Evolutionary conservation across 2,797 vertebrate species (phyloP).

Genomic region (Enteromius radiatus): DNA sequence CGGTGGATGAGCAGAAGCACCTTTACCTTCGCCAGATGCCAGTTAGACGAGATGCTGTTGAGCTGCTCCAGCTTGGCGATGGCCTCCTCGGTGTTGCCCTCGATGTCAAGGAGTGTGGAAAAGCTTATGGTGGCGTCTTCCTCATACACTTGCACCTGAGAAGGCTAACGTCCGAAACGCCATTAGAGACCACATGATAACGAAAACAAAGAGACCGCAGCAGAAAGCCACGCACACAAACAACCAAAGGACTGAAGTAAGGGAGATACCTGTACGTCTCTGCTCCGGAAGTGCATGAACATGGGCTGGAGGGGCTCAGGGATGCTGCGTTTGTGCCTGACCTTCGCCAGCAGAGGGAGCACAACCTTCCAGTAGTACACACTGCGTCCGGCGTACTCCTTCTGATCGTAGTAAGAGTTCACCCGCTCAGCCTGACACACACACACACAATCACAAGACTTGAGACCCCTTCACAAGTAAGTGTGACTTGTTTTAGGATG

Average conservation of each 20-base stretch:
- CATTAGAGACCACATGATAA: neutral
- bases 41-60: slow-evolving; percentile 86
- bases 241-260: neutral
- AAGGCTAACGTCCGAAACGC: slow-evolving; percentile 71
- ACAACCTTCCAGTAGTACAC: slow-evolving; percentile 94
- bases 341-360: slow-evolving; percentile 85
- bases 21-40: slow-evolving; percentile 92
- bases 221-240: neutral
- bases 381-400: slow-evolving; percentile 91
- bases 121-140: slow-evolving; percentile 86
- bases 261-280: slow-evolving; percentile 87
- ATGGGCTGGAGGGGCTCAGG: slow-evolving; percentile 92
- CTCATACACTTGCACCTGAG: slow-evolving; percentile 83
- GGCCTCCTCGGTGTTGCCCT: slow-evolving; percentile 92
- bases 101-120: slow-evolving; percentile 88
- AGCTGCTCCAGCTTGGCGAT: slow-evolving; percentile 88
- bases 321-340: slow-evolving; percentile 87
- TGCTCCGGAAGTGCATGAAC: slow-evolving; percentile 91
- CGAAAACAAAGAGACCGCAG: neutral
- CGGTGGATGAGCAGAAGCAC: neutral
- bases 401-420: slow-evolving; percentile 95
- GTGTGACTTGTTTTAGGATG: neutral
- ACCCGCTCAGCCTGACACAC: slow-evolving; percentile 82
- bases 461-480: neutral
- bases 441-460: neutral